These are phyloP conservation scores for Silurus lanzhouensis DNA, from an alignment of 2,797 vertebrate species.

Conservation along the genomic window DNA sequence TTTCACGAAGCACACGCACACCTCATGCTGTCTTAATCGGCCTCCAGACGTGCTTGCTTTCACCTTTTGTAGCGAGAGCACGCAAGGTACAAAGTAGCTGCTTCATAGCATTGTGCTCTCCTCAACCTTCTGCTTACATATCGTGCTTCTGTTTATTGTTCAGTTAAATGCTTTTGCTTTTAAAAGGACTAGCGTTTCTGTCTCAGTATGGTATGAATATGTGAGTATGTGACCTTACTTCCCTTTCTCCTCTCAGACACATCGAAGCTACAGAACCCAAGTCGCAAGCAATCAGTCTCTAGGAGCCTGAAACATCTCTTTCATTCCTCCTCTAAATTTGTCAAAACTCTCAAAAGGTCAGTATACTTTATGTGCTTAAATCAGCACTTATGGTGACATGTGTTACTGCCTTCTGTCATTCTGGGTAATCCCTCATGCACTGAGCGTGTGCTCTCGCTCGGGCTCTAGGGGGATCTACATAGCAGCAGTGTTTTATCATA, in stretches of 20 bases:
- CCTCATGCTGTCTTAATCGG: neutral
- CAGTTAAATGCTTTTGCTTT: conserved; percentile 16
- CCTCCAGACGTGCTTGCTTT: conserved; percentile 3
- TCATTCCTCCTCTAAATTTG: conserved; percentile 96
- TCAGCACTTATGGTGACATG: conserved; percentile 32
- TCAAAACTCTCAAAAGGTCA: conserved; percentile 95
- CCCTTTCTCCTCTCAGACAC: conserved; percentile 74
- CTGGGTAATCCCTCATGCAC: conserved; percentile 40
- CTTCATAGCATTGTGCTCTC: neutral
- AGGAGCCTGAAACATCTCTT: conserved; percentile 95
- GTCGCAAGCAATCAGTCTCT: conserved; percentile 95
- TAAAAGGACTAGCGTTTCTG: neutral
- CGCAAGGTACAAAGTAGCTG: neutral
- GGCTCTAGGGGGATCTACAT: conserved; percentile 89
- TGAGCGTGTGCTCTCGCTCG: conserved; percentile 24
- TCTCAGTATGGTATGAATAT: neutral
- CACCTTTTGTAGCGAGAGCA: neutral
- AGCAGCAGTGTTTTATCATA: conserved; percentile 92
- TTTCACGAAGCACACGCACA: conserved; percentile 14
- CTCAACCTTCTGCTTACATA: neutral
- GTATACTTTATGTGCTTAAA: conserved; percentile 43
- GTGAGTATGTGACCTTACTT: conserved; percentile 28
- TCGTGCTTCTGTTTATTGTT: conserved; percentile 16
- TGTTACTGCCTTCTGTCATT: conserved; percentile 41
- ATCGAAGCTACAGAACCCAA: conserved; percentile 87